Evolutionary conservation across 2,797 vertebrate genomes (phyloP).

Genomic region (Erpetoichthys calabaricus): DNA sequence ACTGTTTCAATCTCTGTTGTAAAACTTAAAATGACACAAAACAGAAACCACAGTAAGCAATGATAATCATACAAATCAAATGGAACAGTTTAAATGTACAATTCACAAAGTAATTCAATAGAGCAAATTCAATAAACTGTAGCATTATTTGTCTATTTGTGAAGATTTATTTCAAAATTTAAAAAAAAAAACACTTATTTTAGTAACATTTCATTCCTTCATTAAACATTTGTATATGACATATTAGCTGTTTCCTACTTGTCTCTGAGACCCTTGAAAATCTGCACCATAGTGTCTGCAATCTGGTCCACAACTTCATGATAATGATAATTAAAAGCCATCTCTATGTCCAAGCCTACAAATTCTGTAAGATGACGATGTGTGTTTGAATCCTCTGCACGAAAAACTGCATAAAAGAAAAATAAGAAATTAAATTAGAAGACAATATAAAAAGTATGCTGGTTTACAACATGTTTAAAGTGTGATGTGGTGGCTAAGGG

Average conservation of each 20-base stretch:
- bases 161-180: too few relatives aligned
- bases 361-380: conserved; percentile 96
- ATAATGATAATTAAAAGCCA: conserved; percentile 96
- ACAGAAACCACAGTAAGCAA: background rate
- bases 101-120: background rate
- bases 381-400: conserved; percentile 96
- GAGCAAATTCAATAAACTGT: conserved; percentile 8
- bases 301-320: conserved; percentile 94
- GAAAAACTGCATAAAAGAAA: conserved; percentile 64
- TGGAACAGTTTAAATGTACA: background rate
- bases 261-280: conserved; percentile 93
- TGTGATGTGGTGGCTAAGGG: too few relatives aligned
- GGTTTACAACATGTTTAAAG: too few relatives aligned
- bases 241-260: conserved; percentile 44
- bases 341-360: conserved; percentile 97
- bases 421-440: conserved; percentile 14
- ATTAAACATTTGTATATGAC: background rate
- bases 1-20: conserved; percentile 88
- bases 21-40: conserved; percentile 54
- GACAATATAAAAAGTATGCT: background rate
- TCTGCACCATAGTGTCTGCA: conserved; percentile 91
- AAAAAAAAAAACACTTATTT: too few relatives aligned
- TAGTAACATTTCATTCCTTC: background rate
- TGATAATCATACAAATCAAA: background rate
- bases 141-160: too few relatives aligned